phyloP scores from a whole-genome alignment of 2,888 invertebrate genomes.

The Halictus quadricinctus region DNA sequence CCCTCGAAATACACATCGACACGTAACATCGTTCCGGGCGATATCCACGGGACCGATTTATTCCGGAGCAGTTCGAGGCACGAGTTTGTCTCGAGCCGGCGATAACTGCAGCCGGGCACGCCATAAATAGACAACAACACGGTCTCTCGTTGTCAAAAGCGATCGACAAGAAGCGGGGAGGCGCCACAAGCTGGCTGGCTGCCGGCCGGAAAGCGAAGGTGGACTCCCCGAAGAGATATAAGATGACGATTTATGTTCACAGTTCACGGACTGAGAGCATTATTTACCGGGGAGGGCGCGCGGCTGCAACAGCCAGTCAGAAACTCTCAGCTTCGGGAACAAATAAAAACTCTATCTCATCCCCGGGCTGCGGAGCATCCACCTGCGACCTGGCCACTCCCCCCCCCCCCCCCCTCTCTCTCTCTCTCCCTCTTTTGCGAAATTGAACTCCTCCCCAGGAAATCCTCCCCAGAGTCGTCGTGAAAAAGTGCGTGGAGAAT shows the following conservation, averaged over 20 bases:
- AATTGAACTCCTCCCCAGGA: conserved; percentile 22
- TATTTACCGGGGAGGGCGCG: conserved; percentile 59
- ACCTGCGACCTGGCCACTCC: conserved; percentile 27
- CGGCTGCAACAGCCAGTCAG: conserved; percentile 38
- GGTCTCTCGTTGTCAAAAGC: conserved; percentile 46
- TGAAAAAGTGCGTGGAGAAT: conserved; percentile 18
- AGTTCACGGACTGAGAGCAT: conserved; percentile 65
- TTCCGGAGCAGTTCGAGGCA: conserved; percentile 25
- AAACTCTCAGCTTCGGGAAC: conserved; percentile 43
- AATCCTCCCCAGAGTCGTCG: not conserved
- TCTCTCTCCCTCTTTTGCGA: not conserved
- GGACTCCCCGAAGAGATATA: conserved; percentile 69
- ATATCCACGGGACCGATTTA: conserved; percentile 33
- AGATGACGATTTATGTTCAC: conserved; percentile 72
- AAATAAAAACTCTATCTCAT: conserved; percentile 48
- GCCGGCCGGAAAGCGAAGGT: conserved; percentile 20
- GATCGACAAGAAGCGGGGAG: conserved; percentile 36
- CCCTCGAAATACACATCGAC: conserved; percentile 15
- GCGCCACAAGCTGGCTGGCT: not conserved
- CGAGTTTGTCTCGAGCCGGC: conserved; percentile 28
- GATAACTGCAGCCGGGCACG: conserved; percentile 41
- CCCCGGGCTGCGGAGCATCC: not conserved
- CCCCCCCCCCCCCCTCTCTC: not conserved
- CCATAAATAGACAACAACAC: conserved; percentile 41
- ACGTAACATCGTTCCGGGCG: conserved; percentile 19